Conservation (phyloP, 1,140 invertebrate species). For the Orchesella cincta region DNA sequence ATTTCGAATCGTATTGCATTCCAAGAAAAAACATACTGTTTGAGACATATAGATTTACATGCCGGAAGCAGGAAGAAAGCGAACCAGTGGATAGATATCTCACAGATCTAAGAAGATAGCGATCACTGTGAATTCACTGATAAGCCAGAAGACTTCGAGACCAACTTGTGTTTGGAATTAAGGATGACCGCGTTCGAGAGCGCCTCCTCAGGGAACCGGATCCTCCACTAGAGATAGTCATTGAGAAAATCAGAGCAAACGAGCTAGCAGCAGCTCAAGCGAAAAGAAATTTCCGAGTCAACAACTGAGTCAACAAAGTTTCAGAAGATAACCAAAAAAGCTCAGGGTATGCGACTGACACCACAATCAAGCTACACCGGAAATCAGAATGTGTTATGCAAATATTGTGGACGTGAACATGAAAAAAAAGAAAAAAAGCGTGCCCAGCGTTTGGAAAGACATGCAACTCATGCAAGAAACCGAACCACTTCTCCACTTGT, state of each 20-base stretch:
- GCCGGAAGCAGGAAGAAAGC: not conserved
- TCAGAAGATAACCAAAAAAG: not conserved
- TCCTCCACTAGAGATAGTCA: not conserved
- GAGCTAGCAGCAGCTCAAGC: not conserved
- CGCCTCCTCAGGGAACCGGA: not conserved
- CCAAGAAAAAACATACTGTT: slow-evolving; percentile 23
- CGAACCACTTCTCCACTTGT: not conserved
- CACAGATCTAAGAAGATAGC: slow-evolving; percentile 14
- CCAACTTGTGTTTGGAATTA: slow-evolving; percentile 18
- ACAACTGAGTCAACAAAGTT: not conserved
- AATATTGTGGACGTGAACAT: too few relatives aligned
- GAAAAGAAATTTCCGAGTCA: too few relatives aligned
- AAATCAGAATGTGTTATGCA: too few relatives aligned
- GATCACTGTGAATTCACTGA: slow-evolving; percentile 13
- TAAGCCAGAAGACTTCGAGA: slow-evolving; percentile 20
- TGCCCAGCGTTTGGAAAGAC: not conserved
- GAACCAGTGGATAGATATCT: not conserved
- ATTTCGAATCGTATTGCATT: slow-evolving; percentile 24
- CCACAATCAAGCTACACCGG: too few relatives aligned
- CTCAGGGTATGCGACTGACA: too few relatives aligned
- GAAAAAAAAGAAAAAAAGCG: not conserved
- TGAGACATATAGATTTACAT: slow-evolving; percentile 8
- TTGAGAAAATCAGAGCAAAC: slow-evolving; percentile 3
- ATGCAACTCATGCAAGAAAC: not conserved
- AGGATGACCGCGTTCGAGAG: not conserved